These are phyloP conservation scores for Aptenodytes patagonicus DNA, from an alignment of 2,113 vertebrate genomes.

Conservation along the genomic window DNA sequence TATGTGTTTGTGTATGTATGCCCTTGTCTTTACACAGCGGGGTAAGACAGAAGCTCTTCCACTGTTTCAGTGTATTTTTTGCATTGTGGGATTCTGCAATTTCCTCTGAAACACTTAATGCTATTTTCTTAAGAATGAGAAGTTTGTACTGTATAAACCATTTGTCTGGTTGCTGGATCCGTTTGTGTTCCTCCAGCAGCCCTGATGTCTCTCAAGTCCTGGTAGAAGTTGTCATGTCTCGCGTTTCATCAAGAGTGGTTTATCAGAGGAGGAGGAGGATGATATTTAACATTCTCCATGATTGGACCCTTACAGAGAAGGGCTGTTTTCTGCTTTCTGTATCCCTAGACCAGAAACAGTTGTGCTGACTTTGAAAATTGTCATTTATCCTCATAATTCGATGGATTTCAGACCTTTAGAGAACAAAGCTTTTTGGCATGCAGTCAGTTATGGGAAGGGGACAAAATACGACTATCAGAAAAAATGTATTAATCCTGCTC, in stretches of 20 bases:
- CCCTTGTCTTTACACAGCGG: background rate
- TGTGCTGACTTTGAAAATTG: background rate
- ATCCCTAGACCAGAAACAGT: background rate
- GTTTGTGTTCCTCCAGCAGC: background rate
- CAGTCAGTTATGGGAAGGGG: background rate
- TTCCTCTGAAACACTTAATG: background rate
- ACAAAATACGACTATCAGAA: background rate
- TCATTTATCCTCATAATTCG: background rate
- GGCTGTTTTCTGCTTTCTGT: background rate
- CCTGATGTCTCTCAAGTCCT: background rate
- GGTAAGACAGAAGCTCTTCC: background rate
- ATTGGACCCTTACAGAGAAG: background rate
- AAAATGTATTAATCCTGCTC: background rate
- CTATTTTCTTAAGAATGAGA: background rate
- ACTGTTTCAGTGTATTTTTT: background rate
- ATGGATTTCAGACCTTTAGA: background rate
- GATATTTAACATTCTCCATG: background rate
- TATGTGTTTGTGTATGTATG: no score
- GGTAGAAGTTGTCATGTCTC: background rate
- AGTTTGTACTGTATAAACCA: background rate
- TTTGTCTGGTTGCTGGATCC: background rate
- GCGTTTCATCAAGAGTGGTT: background rate
- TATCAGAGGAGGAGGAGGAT: background rate
- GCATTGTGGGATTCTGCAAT: background rate
- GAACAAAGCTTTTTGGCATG: background rate